phyloP scores from a whole-genome alignment of 1,140 invertebrate species.

The Battus philenor region DNA sequence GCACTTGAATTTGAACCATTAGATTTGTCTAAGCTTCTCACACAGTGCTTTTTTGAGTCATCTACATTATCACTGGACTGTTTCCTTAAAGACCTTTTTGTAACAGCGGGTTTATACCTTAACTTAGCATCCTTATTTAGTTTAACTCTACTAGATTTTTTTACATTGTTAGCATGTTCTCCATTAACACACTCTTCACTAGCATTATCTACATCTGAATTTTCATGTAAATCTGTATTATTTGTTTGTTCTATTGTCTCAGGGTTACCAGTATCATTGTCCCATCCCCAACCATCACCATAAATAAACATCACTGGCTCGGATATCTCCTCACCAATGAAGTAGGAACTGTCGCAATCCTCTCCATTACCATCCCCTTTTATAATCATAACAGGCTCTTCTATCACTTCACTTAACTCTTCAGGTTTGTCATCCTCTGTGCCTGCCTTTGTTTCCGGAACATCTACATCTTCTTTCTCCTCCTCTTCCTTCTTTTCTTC shows the following conservation, averaged over 20 bases:
- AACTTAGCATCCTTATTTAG: constrained; percentile 51
- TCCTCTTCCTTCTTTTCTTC: not conserved
- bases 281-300: constrained; percentile 83
- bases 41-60: constrained; percentile 61
- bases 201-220: constrained; percentile 53
- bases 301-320: constrained; percentile 83
- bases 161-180: constrained; percentile 42
- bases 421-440: constrained; percentile 84
- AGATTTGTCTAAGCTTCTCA: constrained; percentile 45
- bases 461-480: constrained; percentile 22
- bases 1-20: constrained; percentile 70
- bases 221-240: constrained; percentile 27
- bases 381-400: constrained; percentile 85
- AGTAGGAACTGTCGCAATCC: constrained; percentile 79
- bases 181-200: constrained; percentile 63
- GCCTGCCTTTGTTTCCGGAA: constrained; percentile 68
- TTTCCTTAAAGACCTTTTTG: constrained; percentile 55
- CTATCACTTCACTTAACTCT: constrained; percentile 80
- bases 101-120: constrained; percentile 46
- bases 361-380: constrained; percentile 84
- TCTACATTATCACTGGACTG: constrained; percentile 53
- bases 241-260: constrained; percentile 68
- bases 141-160: constrained; percentile 49
- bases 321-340: constrained; percentile 81
- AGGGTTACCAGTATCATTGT: constrained; percentile 83